Base-by-base conservation (phyloP, 2,888 invertebrate genomes). In the Eilema sororculum region DNA sequence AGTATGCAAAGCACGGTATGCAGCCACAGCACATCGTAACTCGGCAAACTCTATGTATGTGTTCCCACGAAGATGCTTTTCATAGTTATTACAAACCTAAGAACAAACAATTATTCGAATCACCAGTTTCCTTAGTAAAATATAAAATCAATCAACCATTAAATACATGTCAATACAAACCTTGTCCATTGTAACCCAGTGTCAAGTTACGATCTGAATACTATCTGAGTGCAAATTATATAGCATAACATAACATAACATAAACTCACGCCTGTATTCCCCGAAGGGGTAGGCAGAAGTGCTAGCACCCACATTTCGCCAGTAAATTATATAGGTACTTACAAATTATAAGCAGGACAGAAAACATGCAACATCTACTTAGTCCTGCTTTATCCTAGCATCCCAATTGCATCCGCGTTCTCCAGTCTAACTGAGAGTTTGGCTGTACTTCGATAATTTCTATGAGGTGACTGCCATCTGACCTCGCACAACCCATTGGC, bases 1-100 rank as follows among this genome's bases (percentile, higher is more conserved):
- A 0, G 98, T 97, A 87, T 98, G 98, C 74, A 99, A 95, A 22
- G 96, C 95, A 70, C 96, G 95, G 85, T 97, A 98, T 2, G 98
- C 98, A 67, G 96, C 96, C 0, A 98, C 96, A 2, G 98, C 97
- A 75, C 97, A 96, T 41, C 96, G 96, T 52, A 91, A 85, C 78
- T 91, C 87, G 16, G 85, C 90, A 92, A 97, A 99, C 87, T 99
- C 98, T 33, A 99, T 96, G 87, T 98, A 99, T 41, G 98, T 97
- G 91, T 99, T 99, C 0, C 99, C 99, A 59, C 98, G 95, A 20
- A 99, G 95, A 93, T 99, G 99, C 63, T 97, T 95, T 88, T 98
- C 98, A 68, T 96, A 96, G 90, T 99, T 99, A 84, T 97, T 97
- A 87, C 98, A 98, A 6, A 96, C 95, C 95, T 95, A 72, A 6